phyloP scores from a whole-genome alignment of 2,888 invertebrate species.

The Drosophila merina region DNA sequence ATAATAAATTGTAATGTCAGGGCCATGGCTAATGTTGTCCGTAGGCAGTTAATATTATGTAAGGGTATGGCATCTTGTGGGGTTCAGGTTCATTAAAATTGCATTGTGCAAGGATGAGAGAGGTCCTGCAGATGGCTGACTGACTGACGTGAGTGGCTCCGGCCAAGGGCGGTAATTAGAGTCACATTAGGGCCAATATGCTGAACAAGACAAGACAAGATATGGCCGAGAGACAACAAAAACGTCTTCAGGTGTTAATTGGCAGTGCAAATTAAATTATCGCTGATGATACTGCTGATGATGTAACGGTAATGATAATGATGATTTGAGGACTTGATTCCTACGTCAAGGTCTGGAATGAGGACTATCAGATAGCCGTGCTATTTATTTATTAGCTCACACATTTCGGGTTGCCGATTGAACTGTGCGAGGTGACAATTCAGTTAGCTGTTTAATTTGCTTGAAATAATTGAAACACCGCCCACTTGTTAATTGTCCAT shows the following conservation, averaged over 20 bases:
- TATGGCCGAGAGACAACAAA: constrained; percentile 34
- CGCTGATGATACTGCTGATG: constrained; percentile 43
- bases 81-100: constrained; percentile 61
- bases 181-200: constrained; percentile 32
- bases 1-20: constrained; percentile 40
- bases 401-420: constrained; percentile 58
- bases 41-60: constrained; percentile 23
- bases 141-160: constrained; percentile 3
- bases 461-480: constrained; percentile 76
- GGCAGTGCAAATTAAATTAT: constrained; percentile 72
- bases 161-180: constrained; percentile 38
- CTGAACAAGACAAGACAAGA: constrained; percentile 9
- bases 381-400: constrained; percentile 69
- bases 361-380: constrained; percentile 36
- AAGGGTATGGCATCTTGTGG: constrained; percentile 29
- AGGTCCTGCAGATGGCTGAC: constrained; percentile 3
- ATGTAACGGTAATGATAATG: constrained; percentile 37
- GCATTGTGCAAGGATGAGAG: constrained; percentile 45
- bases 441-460: constrained; percentile 78
- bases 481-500: constrained; percentile 44
- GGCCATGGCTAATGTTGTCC: constrained; percentile 6
- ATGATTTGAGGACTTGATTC: constrained; percentile 5
- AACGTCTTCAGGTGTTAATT: constrained; percentile 73
- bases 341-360: constrained; percentile 17
- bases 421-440: constrained; percentile 66